Conservation (phyloP, 1,140 invertebrate genomes). For the Tribolium madens region DNA sequence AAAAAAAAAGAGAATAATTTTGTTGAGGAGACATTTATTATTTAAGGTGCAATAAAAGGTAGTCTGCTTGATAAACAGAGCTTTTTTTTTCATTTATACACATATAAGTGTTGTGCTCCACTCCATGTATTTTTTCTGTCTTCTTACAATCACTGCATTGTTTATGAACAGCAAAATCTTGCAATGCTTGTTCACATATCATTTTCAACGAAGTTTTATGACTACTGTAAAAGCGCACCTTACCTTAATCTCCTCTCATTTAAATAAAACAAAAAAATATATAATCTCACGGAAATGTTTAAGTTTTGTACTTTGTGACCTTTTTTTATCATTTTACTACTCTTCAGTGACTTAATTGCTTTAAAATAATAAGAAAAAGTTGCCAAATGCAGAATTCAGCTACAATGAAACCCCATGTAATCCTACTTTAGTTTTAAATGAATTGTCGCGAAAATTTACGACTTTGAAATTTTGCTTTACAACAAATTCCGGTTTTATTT, state of each 20-base stretch:
- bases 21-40: no score
- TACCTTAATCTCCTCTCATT: background rate
- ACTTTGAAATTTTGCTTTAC: background rate
- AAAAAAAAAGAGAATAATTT: no score
- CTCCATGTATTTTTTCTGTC: background rate
- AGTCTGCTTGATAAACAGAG: no score
- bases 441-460: background rate
- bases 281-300: constrained; percentile 37
- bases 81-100: background rate
- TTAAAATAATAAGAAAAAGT: background rate
- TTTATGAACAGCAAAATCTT: constrained; percentile 45
- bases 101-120: background rate
- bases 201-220: background rate
- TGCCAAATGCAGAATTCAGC: constrained; percentile 13
- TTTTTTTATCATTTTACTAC: constrained; percentile 43
- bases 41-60: no score
- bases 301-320: constrained; percentile 35
- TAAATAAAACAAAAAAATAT: background rate
- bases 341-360: constrained; percentile 36
- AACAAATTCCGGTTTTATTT: background rate
- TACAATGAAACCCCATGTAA: background rate
- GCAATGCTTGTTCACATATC: constrained; percentile 41
- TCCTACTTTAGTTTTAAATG: constrained; percentile 1
- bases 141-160: background rate
- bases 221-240: background rate